These are phyloP conservation scores for Macrochelys suwanniensis DNA, from an alignment of 2,797 vertebrate species.

Conservation along the genomic window DNA sequence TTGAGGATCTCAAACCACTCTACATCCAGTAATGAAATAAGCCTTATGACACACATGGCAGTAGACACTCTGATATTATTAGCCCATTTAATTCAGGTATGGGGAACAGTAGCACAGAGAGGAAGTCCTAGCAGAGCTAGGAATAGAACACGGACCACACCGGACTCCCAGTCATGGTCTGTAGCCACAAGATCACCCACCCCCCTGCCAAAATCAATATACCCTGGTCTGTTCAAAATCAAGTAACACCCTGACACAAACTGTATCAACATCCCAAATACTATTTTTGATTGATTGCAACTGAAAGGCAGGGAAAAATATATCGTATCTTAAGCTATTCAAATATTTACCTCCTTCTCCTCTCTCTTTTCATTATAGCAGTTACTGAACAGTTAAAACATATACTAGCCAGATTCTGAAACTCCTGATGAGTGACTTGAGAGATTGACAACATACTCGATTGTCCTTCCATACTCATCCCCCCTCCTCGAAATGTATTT, in stretches of 20 bases:
- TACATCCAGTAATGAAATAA: neutral
- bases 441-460: neutral
- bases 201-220: accelerated
- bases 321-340: neutral
- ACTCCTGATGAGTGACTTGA: neutral
- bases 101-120: neutral
- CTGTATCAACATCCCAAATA: neutral
- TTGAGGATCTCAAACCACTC: neutral
- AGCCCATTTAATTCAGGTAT: neutral
- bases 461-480: neutral
- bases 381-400: neutral
- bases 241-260: neutral
- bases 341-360: neutral
- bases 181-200: neutral
- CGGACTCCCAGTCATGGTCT: neutral
- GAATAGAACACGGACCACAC: neutral
- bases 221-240: neutral
- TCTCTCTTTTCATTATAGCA: neutral
- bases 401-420: neutral
- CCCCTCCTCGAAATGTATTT: neutral
- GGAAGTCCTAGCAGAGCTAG: neutral
- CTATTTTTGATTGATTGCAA: neutral
- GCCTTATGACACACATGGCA: neutral
- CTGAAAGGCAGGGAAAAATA: neutral
- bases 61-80: neutral